A percentile compares a stretch with the other conserved stretches of the same genome.
Evolutionary conservation across 1,140 invertebrate species (phyloP).

Genomic region (Cephus cinctus): DNA sequence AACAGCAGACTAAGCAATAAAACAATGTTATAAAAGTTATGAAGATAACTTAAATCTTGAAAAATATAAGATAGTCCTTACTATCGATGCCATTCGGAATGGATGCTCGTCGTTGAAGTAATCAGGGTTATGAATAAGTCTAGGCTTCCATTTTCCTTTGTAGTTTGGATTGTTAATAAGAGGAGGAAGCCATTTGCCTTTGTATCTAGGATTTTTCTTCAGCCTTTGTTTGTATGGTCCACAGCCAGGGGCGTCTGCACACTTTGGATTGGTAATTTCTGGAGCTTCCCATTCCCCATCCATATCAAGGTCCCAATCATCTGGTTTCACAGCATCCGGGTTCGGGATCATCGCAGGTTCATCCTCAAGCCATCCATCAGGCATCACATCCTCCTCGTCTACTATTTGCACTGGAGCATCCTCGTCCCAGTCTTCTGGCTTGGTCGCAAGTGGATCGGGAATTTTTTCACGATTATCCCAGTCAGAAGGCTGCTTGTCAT

Average conservation of each 20-base stretch:
- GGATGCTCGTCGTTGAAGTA: constrained; percentile 91
- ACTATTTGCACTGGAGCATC: constrained; percentile 86
- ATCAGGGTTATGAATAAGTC: constrained; percentile 84
- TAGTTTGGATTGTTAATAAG: constrained; percentile 94
- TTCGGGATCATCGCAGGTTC: constrained; percentile 89
- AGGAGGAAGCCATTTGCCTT: constrained; percentile 89
- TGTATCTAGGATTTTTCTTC: constrained; percentile 89
- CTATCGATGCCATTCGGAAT: constrained; percentile 90
- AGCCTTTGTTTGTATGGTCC: constrained; percentile 85
- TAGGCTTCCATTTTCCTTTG: constrained; percentile 91
- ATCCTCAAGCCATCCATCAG: constrained; percentile 92
- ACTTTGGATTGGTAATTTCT: constrained; percentile 88
- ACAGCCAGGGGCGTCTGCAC: constrained; percentile 82
- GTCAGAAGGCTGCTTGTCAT: constrained; percentile 85
- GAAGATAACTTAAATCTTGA: constrained; percentile 3
- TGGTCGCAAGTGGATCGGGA: constrained; percentile 80
- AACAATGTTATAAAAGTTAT: constrained; percentile 8
- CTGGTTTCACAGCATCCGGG: constrained; percentile 82
- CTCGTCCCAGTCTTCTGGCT: constrained; percentile 96
- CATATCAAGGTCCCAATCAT: constrained; percentile 97
- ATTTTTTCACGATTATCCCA: constrained; percentile 99
- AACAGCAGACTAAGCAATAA: constrained; percentile 71
- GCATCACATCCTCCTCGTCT: constrained; percentile 85
- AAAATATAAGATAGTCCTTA: constrained; percentile 59
- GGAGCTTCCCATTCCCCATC: constrained; percentile 98